A percentile compares a stretch with the other conserved stretches of the same genome.
Conservation (phyloP, 2,888 invertebrate species). For the Pelosia muscerda region DNA sequence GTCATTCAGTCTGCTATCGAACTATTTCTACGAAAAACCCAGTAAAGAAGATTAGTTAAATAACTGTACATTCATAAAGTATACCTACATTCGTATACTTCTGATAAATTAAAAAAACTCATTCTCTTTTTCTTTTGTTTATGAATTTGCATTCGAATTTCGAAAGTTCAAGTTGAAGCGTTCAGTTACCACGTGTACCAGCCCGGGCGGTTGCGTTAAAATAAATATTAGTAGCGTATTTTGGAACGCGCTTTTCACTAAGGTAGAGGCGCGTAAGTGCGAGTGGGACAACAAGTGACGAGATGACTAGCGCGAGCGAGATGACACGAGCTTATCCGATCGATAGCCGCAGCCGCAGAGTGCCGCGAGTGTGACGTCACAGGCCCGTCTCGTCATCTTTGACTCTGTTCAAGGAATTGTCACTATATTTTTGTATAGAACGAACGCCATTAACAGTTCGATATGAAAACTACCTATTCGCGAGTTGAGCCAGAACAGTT, state of each 20-base stretch:
- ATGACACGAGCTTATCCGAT: slow-evolving; percentile 78
- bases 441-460: slow-evolving; percentile 50
- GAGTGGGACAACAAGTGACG: slow-evolving; percentile 68
- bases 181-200: slow-evolving; percentile 75
- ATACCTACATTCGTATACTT: neutral
- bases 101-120: neutral
- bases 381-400: slow-evolving; percentile 84
- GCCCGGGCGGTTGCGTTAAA: slow-evolving; percentile 82
- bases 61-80: neutral
- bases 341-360: slow-evolving; percentile 87
- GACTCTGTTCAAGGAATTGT: slow-evolving; percentile 82
- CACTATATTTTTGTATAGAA: slow-evolving; percentile 76
- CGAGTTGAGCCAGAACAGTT: slow-evolving; percentile 14
- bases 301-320: slow-evolving; percentile 70
- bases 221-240: slow-evolving; percentile 87
- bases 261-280: slow-evolving; percentile 66
- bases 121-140: slow-evolving; percentile 7
- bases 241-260: slow-evolving; percentile 80
- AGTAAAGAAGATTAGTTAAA: neutral
- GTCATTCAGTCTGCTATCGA: slow-evolving; percentile 15
- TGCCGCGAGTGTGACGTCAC: slow-evolving; percentile 84
- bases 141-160: slow-evolving; percentile 22
- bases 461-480: slow-evolving; percentile 36
- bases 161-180: slow-evolving; percentile 30
- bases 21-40: slow-evolving; percentile 9